phyloP scores from a whole-genome alignment of 2,113 vertebrate genomes.

The Asarcornis scutulata region DNA sequence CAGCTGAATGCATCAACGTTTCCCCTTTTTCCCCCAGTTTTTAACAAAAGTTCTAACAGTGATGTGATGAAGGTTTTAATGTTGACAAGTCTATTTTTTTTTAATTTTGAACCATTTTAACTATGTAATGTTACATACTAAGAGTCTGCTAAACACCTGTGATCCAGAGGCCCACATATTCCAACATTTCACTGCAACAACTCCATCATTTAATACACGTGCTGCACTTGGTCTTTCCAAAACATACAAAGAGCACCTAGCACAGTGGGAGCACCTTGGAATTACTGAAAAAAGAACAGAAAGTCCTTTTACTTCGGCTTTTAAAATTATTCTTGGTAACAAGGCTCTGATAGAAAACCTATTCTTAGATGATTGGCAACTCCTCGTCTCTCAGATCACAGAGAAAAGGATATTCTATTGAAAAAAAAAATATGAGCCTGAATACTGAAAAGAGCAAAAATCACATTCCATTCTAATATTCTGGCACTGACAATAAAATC shows the following conservation, averaged over 20 bases:
- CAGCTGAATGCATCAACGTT: not conserved
- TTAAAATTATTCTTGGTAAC: not conserved
- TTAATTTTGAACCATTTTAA: not conserved
- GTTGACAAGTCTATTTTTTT: not conserved
- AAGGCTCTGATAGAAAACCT: not conserved
- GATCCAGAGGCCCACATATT: not conserved
- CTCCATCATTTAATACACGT: not conserved
- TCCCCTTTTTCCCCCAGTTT: not conserved
- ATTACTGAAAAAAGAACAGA: not conserved
- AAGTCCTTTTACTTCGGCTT: not conserved
- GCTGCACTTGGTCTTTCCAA: not conserved
- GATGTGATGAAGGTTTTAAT: not conserved
- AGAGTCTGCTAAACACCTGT: not conserved
- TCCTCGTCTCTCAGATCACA: not conserved
- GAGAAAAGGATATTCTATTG: not conserved
- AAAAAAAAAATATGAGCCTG: not conserved
- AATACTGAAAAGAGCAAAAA: conserved; percentile 13
- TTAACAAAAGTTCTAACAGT: not conserved
- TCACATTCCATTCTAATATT: not conserved
- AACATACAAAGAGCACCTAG: not conserved
- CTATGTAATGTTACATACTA: fast-evolving
- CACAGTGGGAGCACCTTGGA: not conserved
- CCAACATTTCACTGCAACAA: not conserved
- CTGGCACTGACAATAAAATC: not conserved
- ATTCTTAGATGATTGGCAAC: not conserved